A percentile compares a stretch with the other conserved stretches of the same genome.
phyloP scores from a whole-genome alignment of 2,888 invertebrate species.

The Pachliopta kotzebuea region DNA sequence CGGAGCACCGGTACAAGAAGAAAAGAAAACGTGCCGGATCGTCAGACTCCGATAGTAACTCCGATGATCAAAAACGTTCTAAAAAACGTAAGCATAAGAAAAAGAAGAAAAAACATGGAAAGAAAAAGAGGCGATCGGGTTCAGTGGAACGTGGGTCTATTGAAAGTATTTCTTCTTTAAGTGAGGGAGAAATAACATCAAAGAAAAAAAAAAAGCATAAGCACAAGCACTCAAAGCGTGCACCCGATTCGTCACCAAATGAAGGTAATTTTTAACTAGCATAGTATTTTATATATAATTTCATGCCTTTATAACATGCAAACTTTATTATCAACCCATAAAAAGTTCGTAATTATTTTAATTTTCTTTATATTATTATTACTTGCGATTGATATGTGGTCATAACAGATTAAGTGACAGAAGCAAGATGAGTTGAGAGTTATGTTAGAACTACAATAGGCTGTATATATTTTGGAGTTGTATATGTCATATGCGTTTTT shows the following conservation, averaged over 20 bases:
- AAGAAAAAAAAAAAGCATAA: slow-evolving; percentile 73
- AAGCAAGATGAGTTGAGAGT: no score
- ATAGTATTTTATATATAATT: background rate
- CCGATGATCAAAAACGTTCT: slow-evolving; percentile 61
- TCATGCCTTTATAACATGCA: no score
- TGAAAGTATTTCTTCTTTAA: slow-evolving; percentile 51
- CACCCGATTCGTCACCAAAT: slow-evolving; percentile 53
- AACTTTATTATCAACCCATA: no score
- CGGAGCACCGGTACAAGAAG: slow-evolving; percentile 67
- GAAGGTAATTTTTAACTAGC: slow-evolving; percentile 45
- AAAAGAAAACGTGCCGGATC: slow-evolving; percentile 70
- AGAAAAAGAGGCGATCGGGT: slow-evolving; percentile 65
- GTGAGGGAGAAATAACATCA: slow-evolving; percentile 64
- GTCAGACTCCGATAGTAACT: slow-evolving; percentile 67
- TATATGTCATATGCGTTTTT: no score
- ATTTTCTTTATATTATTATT: no score
- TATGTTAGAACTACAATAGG: background rate
- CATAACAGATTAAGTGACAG: no score
- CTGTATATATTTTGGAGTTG: background rate
- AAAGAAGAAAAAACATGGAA: slow-evolving; percentile 75
- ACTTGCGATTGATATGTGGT: no score
- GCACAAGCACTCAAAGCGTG: slow-evolving; percentile 61
- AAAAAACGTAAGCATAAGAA: slow-evolving; percentile 77
- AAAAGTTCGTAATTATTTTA: no score
- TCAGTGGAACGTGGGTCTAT: slow-evolving; percentile 53